Evolutionary conservation across 2,797 vertebrate genomes (phyloP).

Genomic region (Chromis chromis): DNA sequence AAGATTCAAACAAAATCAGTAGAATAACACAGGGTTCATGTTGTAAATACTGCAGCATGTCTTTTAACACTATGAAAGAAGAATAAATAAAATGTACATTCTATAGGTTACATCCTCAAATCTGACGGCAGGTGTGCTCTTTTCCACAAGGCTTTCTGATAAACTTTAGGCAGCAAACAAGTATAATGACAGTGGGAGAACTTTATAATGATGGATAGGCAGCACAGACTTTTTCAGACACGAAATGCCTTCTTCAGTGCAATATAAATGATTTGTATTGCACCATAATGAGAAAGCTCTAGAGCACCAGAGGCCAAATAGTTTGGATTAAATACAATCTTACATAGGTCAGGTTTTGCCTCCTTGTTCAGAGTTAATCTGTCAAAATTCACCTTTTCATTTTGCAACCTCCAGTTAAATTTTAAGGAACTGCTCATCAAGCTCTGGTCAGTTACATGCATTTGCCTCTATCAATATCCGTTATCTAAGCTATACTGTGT

Average conservation of each 20-base stretch:
- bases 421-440: constrained; percentile 54
- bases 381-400: constrained; percentile 60
- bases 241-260: constrained; percentile 28
- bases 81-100: neutral
- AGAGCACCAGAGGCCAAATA: constrained; percentile 49
- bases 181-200: constrained; percentile 26
- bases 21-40: neutral
- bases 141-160: constrained; percentile 5
- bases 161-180: constrained; percentile 41
- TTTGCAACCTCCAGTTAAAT: constrained; percentile 60
- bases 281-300: constrained; percentile 30
- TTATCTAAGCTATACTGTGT: constrained; percentile 65
- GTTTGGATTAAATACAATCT: constrained; percentile 54
- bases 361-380: constrained; percentile 55
- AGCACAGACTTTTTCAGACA: constrained; percentile 22
- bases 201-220: constrained; percentile 49
- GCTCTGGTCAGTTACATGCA: constrained; percentile 62
- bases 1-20: neutral
- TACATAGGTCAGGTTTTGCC: constrained; percentile 42
- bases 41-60: neutral
- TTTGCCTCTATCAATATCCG: constrained; percentile 76
- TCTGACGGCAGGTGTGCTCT: neutral
- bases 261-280: constrained; percentile 58
- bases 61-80: constrained; percentile 7
- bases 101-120: neutral